phyloP scores from a whole-genome alignment of 2,113 vertebrate species.

The Philantomba maxwellii region DNA sequence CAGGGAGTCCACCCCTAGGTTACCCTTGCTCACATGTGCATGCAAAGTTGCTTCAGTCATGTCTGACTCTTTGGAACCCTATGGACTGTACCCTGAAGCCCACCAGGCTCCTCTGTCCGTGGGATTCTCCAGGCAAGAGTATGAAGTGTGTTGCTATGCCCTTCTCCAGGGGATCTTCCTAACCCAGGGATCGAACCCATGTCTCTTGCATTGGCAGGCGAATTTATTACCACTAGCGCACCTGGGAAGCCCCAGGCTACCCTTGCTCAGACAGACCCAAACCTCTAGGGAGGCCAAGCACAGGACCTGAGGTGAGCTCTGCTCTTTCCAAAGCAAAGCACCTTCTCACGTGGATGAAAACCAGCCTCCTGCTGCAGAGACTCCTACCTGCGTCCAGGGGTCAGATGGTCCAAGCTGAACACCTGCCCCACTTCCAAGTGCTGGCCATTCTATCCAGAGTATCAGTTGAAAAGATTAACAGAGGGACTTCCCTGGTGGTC shows the following conservation, averaged over 20 bases:
- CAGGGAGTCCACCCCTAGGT: not conserved
- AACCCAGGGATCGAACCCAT: not conserved
- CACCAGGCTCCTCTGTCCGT: not conserved
- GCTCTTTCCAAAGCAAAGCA: not conserved
- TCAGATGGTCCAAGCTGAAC: not conserved
- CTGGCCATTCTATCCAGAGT: not conserved
- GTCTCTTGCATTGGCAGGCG: not conserved
- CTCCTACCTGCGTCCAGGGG: not conserved
- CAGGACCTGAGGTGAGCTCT: not conserved
- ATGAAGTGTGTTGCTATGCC: not conserved
- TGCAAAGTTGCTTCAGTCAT: not conserved
- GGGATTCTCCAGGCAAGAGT: not conserved
- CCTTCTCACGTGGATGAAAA: not conserved
- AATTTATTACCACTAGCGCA: not conserved
- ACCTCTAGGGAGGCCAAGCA: not conserved
- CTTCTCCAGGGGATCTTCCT: not conserved
- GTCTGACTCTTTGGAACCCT: not conserved
- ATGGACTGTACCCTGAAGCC: not conserved
- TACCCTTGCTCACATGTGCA: not conserved
- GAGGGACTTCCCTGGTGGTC: not conserved
- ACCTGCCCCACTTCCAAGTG: not conserved
- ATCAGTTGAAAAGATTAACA: not conserved
- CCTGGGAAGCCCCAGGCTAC: not conserved
- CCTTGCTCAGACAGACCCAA: not conserved
- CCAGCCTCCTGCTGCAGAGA: not conserved